These are phyloP conservation scores for Epinotia brunnichana DNA, from an alignment of 2,888 invertebrate species.

Conservation along the genomic window DNA sequence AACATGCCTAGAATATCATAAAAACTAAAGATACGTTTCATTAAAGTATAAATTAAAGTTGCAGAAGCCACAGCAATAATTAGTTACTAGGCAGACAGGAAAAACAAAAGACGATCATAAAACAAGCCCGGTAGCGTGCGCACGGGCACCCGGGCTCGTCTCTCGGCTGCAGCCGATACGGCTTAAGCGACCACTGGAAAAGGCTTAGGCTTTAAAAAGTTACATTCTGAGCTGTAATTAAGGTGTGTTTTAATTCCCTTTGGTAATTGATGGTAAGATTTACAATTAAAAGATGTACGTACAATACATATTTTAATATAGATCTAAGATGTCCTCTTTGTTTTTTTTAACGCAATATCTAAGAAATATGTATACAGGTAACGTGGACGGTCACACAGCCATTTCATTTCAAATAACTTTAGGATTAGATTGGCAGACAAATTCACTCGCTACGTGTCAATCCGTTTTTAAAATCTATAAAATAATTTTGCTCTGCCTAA, in stretches of 20 bases:
- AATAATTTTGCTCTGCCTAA: too few species aligned
- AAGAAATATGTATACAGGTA: too few species aligned
- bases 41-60: constrained; percentile 1
- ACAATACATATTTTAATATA: too few species aligned
- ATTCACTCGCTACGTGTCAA: too few species aligned
- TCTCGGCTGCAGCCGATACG: neutral
- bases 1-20: neutral
- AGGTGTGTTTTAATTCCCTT: neutral
- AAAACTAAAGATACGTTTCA: neutral
- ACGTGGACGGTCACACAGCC: too few species aligned
- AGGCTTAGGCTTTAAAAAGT: neutral
- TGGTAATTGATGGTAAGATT: too few species aligned
- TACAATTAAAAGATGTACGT: too few species aligned
- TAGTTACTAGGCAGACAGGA: constrained; percentile 14
- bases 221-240: neutral
- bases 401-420: too few species aligned
- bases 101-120: constrained; percentile 22
- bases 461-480: too few species aligned
- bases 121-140: constrained; percentile 27
- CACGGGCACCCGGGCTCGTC: neutral
- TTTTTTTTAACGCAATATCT: too few species aligned
- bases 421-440: too few species aligned
- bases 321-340: too few species aligned
- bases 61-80: constrained; percentile 7
- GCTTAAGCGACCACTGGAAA: neutral